Conservation (phyloP, 2,797 vertebrate genomes). For the Myripristis murdjan region DNA sequence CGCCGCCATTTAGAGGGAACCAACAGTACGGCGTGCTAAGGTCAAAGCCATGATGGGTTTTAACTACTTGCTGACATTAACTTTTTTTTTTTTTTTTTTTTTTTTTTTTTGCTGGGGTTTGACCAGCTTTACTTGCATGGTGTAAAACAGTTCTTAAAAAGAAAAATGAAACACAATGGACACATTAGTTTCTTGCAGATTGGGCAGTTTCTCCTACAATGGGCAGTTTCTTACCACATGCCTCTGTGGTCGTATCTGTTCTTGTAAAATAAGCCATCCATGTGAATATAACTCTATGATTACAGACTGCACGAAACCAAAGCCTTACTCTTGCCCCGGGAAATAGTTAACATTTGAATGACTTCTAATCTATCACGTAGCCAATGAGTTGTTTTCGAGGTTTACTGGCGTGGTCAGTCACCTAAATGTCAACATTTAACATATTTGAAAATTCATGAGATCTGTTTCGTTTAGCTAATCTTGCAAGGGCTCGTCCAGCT, state of each 20-base stretch:
- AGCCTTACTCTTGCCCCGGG: slow-evolving; percentile 28
- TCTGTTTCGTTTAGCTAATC: slow-evolving; percentile 43
- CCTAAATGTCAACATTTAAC: no score
- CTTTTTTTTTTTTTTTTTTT: background rate
- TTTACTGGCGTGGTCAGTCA: slow-evolving; percentile 53
- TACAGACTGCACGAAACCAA: slow-evolving; percentile 47
- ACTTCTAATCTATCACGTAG: slow-evolving; percentile 52
- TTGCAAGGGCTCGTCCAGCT: slow-evolving; percentile 2
- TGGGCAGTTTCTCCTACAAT: slow-evolving; percentile 31
- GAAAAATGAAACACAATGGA: background rate
- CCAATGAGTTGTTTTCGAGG: slow-evolving; percentile 50
- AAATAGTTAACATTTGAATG: no score
- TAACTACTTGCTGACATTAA: no score
- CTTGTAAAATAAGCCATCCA: slow-evolving; percentile 60
- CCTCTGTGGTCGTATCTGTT: slow-evolving; percentile 56
- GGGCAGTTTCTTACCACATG: slow-evolving; percentile 51
- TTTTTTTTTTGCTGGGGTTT: background rate
- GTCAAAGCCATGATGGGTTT: slow-evolving; percentile 17
- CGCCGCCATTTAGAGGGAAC: slow-evolving; percentile 49
- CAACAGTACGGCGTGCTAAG: slow-evolving; percentile 4
- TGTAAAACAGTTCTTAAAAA: slow-evolving; percentile 5
- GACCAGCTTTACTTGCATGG: background rate
- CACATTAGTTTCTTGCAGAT: slow-evolving; percentile 11
- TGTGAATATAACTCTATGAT: slow-evolving; percentile 52
- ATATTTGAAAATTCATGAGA: slow-evolving; percentile 46